phyloP scores from a whole-genome alignment of 2,113 vertebrate genomes.

The Oryzias javanicus region DNA sequence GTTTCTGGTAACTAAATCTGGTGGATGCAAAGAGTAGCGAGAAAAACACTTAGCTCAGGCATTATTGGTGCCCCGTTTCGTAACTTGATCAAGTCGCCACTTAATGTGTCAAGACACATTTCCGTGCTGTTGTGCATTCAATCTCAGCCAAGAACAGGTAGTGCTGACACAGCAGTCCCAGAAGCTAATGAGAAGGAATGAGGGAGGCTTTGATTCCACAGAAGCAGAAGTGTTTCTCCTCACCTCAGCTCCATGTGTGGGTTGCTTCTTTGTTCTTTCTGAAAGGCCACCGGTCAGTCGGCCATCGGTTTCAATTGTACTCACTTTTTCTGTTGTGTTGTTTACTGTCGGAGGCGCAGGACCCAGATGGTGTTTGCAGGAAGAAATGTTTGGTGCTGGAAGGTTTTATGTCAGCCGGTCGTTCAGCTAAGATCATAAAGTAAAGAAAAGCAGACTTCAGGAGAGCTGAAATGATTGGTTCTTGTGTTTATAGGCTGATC shows the following conservation, averaged over 20 bases:
- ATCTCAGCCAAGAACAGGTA: conserved; percentile 35
- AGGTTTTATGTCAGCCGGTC: conserved; percentile 14
- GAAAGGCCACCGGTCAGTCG: conserved; percentile 9
- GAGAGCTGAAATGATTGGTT: neutral
- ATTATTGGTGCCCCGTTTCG: conserved; percentile 48
- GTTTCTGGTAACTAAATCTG: conserved; percentile 44
- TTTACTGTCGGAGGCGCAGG: conserved; percentile 8
- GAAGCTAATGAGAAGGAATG: conserved; percentile 38
- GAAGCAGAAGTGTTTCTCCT: neutral
- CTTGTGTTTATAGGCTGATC: too few species aligned
- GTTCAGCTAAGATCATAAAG: conserved; percentile 7
- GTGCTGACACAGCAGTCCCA: conserved; percentile 31
- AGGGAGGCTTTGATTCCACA: conserved; percentile 27
- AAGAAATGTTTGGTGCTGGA: neutral
- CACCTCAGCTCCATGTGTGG: neutral
- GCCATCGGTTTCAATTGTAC: neutral
- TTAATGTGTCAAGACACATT: conserved; percentile 66
- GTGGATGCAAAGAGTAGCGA: conserved; percentile 13
- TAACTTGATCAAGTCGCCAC: conserved; percentile 60
- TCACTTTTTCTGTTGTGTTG: neutral
- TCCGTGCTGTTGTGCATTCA: conserved; percentile 30
- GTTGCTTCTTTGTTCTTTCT: conserved; percentile 8
- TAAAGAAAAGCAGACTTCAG: neutral
- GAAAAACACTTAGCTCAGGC: conserved; percentile 44
- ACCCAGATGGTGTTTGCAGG: neutral